Conservation (phyloP, 1,140 invertebrate species). For the Cydia fagiglandana region DNA sequence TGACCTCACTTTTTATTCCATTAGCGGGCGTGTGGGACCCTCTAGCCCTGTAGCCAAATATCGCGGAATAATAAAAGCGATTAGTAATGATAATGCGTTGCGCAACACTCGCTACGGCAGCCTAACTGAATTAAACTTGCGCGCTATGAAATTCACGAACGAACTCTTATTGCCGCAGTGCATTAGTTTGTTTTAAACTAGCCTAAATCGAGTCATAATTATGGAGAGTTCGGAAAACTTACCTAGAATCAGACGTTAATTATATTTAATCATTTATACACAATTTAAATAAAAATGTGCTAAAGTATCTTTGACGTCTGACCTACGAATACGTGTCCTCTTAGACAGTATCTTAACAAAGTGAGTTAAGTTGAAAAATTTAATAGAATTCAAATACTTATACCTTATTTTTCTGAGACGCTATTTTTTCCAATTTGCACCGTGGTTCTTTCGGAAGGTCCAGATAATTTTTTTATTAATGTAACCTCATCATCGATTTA, state of each 20-base stretch:
- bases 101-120: constrained; percentile 59
- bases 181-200: constrained; percentile 51
- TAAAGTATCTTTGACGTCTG: no score
- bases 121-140: constrained; percentile 72
- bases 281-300: not conserved
- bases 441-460: no score
- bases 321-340: no score
- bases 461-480: no score
- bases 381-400: no score
- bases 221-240: not conserved
- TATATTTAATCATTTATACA: not conserved
- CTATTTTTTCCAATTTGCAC: no score
- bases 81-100: constrained; percentile 76
- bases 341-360: no score
- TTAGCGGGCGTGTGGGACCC: constrained; percentile 74
- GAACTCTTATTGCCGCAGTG: constrained; percentile 53
- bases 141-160: constrained; percentile 60
- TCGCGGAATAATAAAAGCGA: constrained; percentile 78
- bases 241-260: not conserved
- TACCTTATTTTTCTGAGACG: no score
- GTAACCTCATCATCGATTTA: no score
- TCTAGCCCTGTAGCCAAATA: constrained; percentile 76
- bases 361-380: no score
- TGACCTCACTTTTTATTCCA: constrained; percentile 80
- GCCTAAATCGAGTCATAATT: constrained; percentile 19